Evolutionary conservation across 2,797 vertebrate genomes (phyloP).

Genomic region (Myotis vivesi): DNA sequence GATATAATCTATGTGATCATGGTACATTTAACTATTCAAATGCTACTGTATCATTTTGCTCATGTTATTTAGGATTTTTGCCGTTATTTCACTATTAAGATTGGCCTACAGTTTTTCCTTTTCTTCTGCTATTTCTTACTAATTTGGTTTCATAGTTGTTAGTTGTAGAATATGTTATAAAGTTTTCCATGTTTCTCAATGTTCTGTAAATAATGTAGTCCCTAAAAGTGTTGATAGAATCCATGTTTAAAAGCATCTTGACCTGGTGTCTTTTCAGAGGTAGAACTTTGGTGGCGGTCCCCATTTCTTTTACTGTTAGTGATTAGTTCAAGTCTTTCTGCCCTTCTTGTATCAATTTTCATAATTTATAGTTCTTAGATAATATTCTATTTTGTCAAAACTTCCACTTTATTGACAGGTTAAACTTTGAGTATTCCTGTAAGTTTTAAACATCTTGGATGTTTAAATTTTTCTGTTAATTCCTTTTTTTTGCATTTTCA

Average conservation of each 20-base stretch:
- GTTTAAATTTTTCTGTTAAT: neutral
- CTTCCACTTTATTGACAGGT: neutral
- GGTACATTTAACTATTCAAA: neutral
- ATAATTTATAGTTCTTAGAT: conserved; percentile 22
- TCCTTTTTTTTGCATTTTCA: neutral
- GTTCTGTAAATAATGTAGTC: neutral
- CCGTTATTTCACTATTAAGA: conserved; percentile 3
- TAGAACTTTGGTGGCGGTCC: neutral
- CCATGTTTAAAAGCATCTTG: neutral
- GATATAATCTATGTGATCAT: neutral
- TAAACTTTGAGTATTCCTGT: neutral
- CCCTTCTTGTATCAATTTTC: neutral
- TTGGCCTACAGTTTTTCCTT: neutral
- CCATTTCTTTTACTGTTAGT: neutral
- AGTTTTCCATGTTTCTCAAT: conserved; percentile 29
- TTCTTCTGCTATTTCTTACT: neutral
- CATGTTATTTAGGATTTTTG: neutral
- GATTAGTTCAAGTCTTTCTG: neutral
- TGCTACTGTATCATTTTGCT: neutral
- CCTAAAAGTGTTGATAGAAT: neutral
- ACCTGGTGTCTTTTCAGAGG: neutral
- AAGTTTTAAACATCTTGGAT: conserved; percentile 5
- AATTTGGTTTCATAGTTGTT: neutral
- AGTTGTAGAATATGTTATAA: neutral
- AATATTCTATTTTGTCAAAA: neutral